phyloP scores from a whole-genome alignment of 2,797 vertebrate species.

The Salarias fasciatus region DNA sequence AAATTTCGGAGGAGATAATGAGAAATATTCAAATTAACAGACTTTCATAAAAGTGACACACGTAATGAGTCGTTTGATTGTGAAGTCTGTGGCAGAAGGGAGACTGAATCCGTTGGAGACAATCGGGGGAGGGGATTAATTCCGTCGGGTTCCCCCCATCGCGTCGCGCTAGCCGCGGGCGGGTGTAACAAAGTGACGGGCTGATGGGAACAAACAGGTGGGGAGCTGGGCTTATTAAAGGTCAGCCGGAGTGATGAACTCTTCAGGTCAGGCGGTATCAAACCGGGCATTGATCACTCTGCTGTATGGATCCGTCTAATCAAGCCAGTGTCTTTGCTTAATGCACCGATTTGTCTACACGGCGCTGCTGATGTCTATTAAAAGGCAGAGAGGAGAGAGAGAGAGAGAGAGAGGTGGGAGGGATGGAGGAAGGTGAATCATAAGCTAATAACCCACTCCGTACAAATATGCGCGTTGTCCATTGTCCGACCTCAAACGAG shows the following conservation, averaged over 20 bases:
- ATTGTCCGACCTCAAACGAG: slow-evolving; percentile 64
- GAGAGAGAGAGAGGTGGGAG: too few species aligned
- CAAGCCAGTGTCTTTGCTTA: slow-evolving; percentile 68
- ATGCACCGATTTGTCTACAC: slow-evolving; percentile 67
- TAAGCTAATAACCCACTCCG: not conserved
- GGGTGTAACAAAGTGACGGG: slow-evolving; percentile 42
- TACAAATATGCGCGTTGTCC: slow-evolving; percentile 9
- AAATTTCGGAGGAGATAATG: slow-evolving; percentile 44
- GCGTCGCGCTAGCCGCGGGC: slow-evolving; percentile 3
- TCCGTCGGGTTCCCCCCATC: not conserved
- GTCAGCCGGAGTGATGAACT: slow-evolving; percentile 75
- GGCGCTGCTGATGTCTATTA: slow-evolving; percentile 32
- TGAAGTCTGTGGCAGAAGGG: slow-evolving; percentile 23
- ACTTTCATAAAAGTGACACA: slow-evolving; percentile 28
- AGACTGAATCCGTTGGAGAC: slow-evolving; percentile 22
- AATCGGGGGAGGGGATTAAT: slow-evolving; percentile 27
- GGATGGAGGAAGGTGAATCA: too few species aligned
- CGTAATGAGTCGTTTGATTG: slow-evolving; percentile 38
- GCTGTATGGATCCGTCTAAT: slow-evolving; percentile 69
- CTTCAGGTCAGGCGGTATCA: slow-evolving; percentile 64
- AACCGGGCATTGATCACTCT: slow-evolving; percentile 71
- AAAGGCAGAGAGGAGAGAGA: slow-evolving; percentile 11
- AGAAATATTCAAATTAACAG: slow-evolving; percentile 53
- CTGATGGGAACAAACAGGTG: slow-evolving; percentile 55
- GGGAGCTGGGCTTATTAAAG: slow-evolving; percentile 54